Evolutionary conservation across 30 jellyfish, hydroid and myxozoan genomes (phyloP).

Genomic region (Phacellophora camtschatica): DNA sequence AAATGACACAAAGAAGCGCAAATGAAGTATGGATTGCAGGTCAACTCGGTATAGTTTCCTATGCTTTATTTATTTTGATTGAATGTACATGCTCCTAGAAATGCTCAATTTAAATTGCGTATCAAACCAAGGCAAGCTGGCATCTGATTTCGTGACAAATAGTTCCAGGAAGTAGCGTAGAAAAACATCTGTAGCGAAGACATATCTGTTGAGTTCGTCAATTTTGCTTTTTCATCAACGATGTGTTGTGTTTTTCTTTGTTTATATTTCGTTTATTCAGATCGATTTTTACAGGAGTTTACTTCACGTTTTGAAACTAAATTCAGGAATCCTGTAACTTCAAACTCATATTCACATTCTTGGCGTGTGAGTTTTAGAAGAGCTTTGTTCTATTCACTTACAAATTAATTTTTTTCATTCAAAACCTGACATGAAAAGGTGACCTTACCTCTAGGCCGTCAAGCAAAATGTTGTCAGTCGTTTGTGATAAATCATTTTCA

Average conservation of each 20-base stretch:
- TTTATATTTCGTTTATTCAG: background rate
- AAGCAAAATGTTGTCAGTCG: no score
- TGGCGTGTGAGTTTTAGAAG: no score
- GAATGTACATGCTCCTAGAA: conserved; percentile 61
- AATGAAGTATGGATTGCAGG: conserved; percentile 54
- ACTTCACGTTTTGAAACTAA: no score
- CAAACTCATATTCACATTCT: no score
- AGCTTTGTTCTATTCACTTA: no score
- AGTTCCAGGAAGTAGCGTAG: conserved; percentile 37
- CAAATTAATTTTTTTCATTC: no score
- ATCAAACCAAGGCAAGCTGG: background rate
- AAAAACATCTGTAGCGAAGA: conserved; percentile 15
- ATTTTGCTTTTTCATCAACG: background rate
- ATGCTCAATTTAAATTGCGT: conserved; percentile 17
- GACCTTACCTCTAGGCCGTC: no score
- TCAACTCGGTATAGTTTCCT: conserved; percentile 47
- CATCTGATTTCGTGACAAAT: background rate
- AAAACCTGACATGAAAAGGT: no score
- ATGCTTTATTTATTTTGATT: conserved; percentile 51
- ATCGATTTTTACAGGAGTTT: no score
- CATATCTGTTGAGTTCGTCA: no score
- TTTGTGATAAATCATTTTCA: no score
- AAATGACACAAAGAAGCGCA: conserved; percentile 3
- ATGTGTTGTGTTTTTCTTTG: conserved; percentile 4
- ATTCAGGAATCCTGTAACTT: no score